phyloP scores from a whole-genome alignment of 2,113 vertebrate genomes.

The Tachysurus fulvidraco region DNA sequence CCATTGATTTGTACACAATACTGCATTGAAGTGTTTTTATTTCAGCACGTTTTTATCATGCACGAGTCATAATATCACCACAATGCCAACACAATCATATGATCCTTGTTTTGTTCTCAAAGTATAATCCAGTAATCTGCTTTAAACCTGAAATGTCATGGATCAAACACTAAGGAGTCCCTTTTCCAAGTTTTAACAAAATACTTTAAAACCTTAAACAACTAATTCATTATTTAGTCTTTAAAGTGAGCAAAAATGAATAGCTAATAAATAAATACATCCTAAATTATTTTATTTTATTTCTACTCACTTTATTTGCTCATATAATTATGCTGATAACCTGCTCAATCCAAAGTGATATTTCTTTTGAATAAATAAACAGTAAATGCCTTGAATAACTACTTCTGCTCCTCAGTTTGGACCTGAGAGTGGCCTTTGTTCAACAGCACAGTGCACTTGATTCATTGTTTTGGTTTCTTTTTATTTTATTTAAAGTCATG shows the following conservation, averaged over 20 bases:
- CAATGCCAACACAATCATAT: neutral
- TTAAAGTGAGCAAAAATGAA: too few species aligned
- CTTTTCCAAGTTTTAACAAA: too few species aligned
- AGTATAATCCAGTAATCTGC: neutral
- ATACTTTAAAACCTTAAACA: too few species aligned
- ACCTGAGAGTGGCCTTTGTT: neutral
- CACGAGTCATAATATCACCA: neutral
- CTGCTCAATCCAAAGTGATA: neutral
- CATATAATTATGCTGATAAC: neutral
- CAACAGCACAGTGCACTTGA: neutral
- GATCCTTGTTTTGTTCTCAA: neutral
- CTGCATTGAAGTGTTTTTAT: neutral
- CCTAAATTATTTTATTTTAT: too few species aligned
- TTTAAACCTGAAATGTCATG: neutral
- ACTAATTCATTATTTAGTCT: too few species aligned
- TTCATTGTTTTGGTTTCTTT: neutral
- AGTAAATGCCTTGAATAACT: neutral
- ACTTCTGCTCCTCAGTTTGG: too few species aligned
- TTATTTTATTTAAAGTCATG: neutral
- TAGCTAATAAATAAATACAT: too few species aligned
- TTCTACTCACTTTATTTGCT: too few species aligned
- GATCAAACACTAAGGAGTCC: neutral
- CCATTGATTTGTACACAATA: conserved; percentile 43
- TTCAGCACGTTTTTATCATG: neutral
- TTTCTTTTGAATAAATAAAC: neutral